Percentiles rank a stretch among this genome's conserved stretches.
phyloP scores from a whole-genome alignment of 2,113 vertebrate species.

The Coturnix japonica region DNA sequence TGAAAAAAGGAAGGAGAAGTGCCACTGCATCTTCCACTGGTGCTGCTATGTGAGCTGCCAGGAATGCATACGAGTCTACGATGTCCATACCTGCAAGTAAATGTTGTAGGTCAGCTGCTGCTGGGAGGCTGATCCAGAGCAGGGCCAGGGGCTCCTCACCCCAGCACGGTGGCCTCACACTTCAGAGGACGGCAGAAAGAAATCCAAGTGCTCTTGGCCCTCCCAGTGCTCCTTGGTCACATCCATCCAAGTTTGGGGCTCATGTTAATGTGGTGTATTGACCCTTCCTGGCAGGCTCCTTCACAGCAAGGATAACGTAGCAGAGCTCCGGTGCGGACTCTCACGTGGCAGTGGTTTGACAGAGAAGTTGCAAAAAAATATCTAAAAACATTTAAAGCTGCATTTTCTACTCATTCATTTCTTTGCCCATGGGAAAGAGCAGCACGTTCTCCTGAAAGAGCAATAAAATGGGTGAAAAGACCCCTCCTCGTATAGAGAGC shows the following conservation, averaged over 20 bases:
- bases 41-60: slow-evolving; percentile 99
- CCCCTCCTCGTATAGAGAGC: background rate
- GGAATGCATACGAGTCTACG: slow-evolving; percentile 93
- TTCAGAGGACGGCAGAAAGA: background rate
- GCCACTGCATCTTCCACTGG: slow-evolving; percentile 99
- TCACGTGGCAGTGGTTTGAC: background rate
- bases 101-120: background rate
- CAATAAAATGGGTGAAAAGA: background rate
- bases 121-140: background rate
- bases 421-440: rapidly evolving
- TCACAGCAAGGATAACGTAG: background rate
- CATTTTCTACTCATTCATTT: background rate
- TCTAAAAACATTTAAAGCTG: background rate
- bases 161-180: background rate
- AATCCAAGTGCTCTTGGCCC: background rate
- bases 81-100: slow-evolving; percentile 98
- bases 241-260: background rate
- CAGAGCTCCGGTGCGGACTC: background rate
- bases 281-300: background rate
- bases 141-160: background rate
- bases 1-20: slow-evolving; percentile 97
- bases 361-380: rapidly evolving
- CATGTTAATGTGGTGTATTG: rapidly evolving
- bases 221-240: background rate
- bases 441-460: background rate